Percentiles rank a stretch among this genome's conserved stretches.
phyloP scores from a whole-genome alignment of 1,140 invertebrate genomes.

The Solen grandis region DNA sequence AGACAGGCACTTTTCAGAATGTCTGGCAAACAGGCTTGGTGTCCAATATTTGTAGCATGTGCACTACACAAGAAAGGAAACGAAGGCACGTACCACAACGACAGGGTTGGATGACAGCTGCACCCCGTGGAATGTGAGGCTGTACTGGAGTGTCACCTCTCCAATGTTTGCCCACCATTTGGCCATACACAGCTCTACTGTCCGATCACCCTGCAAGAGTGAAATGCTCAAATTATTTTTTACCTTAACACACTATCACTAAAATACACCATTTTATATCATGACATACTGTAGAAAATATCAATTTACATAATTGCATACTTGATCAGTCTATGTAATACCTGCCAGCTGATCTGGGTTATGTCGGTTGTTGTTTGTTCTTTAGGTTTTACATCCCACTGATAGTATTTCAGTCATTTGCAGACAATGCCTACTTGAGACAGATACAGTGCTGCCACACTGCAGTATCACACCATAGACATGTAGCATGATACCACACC shows the following conservation, averaged over 20 bases:
- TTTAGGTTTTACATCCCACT: too few relatives aligned
- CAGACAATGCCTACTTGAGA: too few relatives aligned
- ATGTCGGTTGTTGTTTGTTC: not conserved
- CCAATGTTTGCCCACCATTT: constrained; percentile 97
- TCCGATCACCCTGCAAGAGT: constrained; percentile 85
- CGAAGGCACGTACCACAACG: constrained; percentile 72
- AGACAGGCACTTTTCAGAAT: too few relatives aligned
- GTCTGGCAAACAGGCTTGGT: too few relatives aligned
- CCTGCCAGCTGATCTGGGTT: not conserved
- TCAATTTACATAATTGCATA: not conserved
- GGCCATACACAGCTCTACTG: constrained; percentile 93
- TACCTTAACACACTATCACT: not conserved
- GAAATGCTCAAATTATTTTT: constrained; percentile 43
- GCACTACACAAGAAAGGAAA: too few relatives aligned
- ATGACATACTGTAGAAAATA: not conserved
- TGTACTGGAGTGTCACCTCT: constrained; percentile 88
- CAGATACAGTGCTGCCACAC: too few relatives aligned
- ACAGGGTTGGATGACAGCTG: constrained; percentile 57
- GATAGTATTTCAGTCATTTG: too few relatives aligned
- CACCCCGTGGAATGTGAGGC: constrained; percentile 91
- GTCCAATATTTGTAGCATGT: too few relatives aligned
- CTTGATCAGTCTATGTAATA: not conserved
- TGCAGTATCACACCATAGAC: too few relatives aligned
- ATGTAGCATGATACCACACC: too few relatives aligned
- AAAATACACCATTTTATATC: not conserved